phyloP scores from a whole-genome alignment of 2,888 invertebrate species.

The Chrysomela aeneicollis region DNA sequence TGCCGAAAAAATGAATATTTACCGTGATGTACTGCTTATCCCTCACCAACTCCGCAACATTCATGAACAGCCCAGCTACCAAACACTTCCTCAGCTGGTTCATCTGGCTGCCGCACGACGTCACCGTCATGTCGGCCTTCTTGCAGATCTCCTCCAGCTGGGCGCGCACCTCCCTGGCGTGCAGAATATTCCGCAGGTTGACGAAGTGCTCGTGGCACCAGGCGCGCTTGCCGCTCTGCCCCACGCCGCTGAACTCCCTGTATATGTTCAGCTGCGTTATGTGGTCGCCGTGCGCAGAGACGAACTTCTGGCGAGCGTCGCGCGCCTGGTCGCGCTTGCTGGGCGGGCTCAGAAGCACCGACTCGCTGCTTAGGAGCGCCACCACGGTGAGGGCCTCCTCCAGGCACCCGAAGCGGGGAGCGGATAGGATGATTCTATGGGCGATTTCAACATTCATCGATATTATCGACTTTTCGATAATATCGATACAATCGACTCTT shows the following conservation, averaged over 20 bases:
- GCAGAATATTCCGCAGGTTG: conserved; percentile 81
- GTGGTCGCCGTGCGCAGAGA: conserved; percentile 89
- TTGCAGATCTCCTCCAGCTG: conserved; percentile 76
- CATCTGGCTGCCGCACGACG: conserved; percentile 71
- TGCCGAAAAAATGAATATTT: conserved; percentile 52
- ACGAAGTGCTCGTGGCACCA: conserved; percentile 94
- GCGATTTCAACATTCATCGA: too few species aligned
- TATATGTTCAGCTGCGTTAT: conserved; percentile 89
- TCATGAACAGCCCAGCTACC: conserved; percentile 82
- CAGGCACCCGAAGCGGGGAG: conserved; percentile 78
- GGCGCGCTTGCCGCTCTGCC: conserved; percentile 64
- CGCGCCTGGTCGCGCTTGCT: conserved; percentile 80
- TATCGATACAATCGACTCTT: too few species aligned
- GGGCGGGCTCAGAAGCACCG: conserved; percentile 78
- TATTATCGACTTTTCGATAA: too few species aligned
- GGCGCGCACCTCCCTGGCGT: conserved; percentile 80
- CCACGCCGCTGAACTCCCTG: conserved; percentile 66
- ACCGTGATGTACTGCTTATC: conserved; percentile 77
- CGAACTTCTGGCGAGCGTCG: conserved; percentile 79
- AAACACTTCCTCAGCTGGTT: conserved; percentile 81
- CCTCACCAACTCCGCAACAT: conserved; percentile 81
- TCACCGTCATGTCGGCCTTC: conserved; percentile 67
- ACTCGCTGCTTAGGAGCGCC: conserved; percentile 88
- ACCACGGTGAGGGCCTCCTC: conserved; percentile 87
- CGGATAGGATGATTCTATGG: conserved; percentile 68